Conservation (phyloP, 2,797 vertebrate genomes). For the Sorex maritimensis region DNA sequence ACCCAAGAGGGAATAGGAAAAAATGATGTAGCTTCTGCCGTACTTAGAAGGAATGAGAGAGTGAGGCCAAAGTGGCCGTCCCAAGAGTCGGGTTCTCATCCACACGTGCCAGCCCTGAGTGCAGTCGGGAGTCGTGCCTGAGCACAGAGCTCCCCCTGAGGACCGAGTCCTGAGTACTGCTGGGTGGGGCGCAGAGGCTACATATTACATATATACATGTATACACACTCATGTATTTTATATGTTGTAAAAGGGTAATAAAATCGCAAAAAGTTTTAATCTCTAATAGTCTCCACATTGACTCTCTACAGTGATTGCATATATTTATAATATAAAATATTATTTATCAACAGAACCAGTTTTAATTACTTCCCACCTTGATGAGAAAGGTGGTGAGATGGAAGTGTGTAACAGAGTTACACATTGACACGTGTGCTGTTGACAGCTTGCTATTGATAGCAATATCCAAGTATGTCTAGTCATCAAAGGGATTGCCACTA, state of each 20-base stretch:
- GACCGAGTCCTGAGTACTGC: too few species aligned
- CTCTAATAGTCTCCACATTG: constrained; percentile 67
- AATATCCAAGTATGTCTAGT: not conserved
- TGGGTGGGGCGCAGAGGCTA: too few species aligned
- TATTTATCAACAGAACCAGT: constrained; percentile 76
- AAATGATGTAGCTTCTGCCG: not conserved
- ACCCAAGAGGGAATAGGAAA: not conserved
- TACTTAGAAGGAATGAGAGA: too few species aligned
- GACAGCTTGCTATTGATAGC: constrained; percentile 9
- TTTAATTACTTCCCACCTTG: constrained; percentile 68
- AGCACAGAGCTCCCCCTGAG: too few species aligned
- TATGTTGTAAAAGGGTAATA: constrained; percentile 46
- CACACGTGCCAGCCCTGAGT: too few species aligned
- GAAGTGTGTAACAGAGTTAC: not conserved
- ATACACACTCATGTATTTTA: too few species aligned
- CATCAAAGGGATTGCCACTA: constrained; percentile 31
- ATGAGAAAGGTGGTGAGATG: constrained; percentile 63
- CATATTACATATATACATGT: too few species aligned
- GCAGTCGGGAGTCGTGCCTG: too few species aligned
- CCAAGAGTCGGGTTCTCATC: too few species aligned
- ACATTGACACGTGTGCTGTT: constrained; percentile 20
- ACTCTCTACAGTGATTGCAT: constrained; percentile 75
- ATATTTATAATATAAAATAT: constrained; percentile 41
- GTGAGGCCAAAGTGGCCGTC: too few species aligned
- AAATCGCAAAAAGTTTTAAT: not conserved